Base-by-base conservation (phyloP, 2,888 invertebrate species). In the Pyrocoelia pectoralis region DNA sequence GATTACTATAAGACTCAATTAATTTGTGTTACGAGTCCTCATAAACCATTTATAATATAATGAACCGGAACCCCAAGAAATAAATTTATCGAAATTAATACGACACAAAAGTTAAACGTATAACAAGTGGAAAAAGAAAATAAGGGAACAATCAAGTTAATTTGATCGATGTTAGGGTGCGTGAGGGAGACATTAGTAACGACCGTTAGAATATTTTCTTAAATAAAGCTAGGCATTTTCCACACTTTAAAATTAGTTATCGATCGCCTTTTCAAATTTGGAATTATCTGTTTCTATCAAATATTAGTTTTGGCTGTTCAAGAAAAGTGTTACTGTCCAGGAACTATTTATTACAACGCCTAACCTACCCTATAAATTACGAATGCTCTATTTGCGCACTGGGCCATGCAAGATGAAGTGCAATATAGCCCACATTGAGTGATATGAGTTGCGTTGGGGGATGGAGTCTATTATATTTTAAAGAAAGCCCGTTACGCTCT, bases 381-480 rank as follows among this genome's bases (percentile, higher is more conserved):
- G 58, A 67, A 40, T 67, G 67, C 66, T 73, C 73, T 72, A 73
- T 73, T 73, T 74, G 72, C 66, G 70, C 74, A 72, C 52, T 68
- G 71, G 70, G 57, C 73, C 74, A 68, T 73, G 73, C 73, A 73
- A 74, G 74, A 74, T 73, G 73, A 73, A 73, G 74, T 74, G 72
- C 72, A 70, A 71, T 70, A 70, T 70, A 65, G 68, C 66, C 62
- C 65, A 64, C 56, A 56, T 49, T 65, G 65, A 65, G 65, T 61
- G 67, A 67, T 68, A 66, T 60, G 65, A 62, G 61, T 51, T 60
- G 60, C 46, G 60, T 56, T 61, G 68, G 66, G 69, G 69, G 69
- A 69, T 72, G 67, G 68, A 68, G 70, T 70, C 72, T 70, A 71
- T 71, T 71, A 72, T 71, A 72, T 71, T 71, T 72, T 71, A 72